These are phyloP conservation scores for Saxidomus purpurata DNA, from an alignment of 1,140 invertebrate genomes.

Conservation along the genomic window DNA sequence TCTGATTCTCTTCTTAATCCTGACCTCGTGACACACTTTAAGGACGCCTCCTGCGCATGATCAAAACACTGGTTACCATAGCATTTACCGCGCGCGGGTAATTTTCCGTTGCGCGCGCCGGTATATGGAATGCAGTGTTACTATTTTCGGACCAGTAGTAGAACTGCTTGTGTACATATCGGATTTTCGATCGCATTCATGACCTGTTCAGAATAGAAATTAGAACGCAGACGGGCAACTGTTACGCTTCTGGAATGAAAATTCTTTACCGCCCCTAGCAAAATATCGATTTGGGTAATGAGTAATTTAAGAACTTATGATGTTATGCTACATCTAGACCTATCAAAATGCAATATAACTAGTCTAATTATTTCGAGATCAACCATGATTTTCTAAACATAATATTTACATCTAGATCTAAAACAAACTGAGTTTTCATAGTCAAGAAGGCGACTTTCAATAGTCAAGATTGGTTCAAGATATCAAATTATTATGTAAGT, in stretches of 20 bases:
- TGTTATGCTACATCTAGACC: too few species aligned
- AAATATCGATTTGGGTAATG: too few species aligned
- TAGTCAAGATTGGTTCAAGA: too few species aligned
- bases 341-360: too few species aligned
- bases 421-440: too few species aligned
- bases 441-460: too few species aligned
- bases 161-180: conserved; percentile 10
- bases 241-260: not conserved
- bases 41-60: conserved; percentile 29
- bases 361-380: too few species aligned
- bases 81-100: conserved; percentile 65
- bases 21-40: conserved; percentile 45
- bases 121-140: not conserved
- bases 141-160: not conserved
- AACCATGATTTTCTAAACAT: too few species aligned
- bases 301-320: too few species aligned
- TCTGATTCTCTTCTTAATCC: not conserved
- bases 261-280: not conserved
- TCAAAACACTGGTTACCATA: conserved; percentile 49
- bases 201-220: not conserved
- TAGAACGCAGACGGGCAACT: not conserved
- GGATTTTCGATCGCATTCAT: conserved; percentile 21
- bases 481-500: too few species aligned
- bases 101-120: conserved; percentile 59
- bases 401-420: too few species aligned